phyloP scores from a whole-genome alignment of 2,113 vertebrate genomes.

The Hemibagrus wyckioides region DNA sequence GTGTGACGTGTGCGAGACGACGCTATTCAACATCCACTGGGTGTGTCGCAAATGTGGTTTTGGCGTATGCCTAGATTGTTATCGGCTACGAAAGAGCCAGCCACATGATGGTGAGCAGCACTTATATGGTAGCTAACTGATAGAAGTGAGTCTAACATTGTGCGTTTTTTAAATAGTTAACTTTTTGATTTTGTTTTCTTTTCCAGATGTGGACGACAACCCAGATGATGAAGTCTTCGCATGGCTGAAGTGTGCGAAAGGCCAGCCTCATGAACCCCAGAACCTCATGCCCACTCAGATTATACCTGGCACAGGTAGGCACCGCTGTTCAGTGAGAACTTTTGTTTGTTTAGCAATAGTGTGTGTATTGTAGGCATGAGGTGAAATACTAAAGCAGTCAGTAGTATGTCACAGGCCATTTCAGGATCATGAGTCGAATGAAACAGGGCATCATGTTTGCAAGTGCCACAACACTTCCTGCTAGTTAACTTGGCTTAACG shows the following conservation, averaged over 20 bases:
- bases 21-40: slow-evolving; percentile 98
- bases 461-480: neutral
- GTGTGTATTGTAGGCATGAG: neutral
- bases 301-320: slow-evolving; percentile 95
- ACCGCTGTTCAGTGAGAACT: neutral
- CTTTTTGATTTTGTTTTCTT: neutral
- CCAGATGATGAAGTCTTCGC: slow-evolving; percentile 96
- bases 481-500: neutral
- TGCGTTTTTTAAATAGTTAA: neutral
- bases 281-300: slow-evolving; percentile 99
- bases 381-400: neutral
- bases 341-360: neutral
- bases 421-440: neutral
- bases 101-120: slow-evolving; percentile 84
- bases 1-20: slow-evolving; percentile 98
- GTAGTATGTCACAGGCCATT: neutral
- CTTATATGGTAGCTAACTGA: neutral
- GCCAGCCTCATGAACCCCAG: slow-evolving; percentile 96
- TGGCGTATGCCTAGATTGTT: slow-evolving; percentile 97
- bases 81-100: slow-evolving; percentile 89
- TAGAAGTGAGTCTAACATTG: too few species aligned
- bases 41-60: slow-evolving; percentile 99
- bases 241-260: slow-evolving; percentile 98
- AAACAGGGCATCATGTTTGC: neutral
- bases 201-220: slow-evolving; percentile 84